phyloP scores from a whole-genome alignment of 2,888 invertebrate species.

The Orthosia cruda region DNA sequence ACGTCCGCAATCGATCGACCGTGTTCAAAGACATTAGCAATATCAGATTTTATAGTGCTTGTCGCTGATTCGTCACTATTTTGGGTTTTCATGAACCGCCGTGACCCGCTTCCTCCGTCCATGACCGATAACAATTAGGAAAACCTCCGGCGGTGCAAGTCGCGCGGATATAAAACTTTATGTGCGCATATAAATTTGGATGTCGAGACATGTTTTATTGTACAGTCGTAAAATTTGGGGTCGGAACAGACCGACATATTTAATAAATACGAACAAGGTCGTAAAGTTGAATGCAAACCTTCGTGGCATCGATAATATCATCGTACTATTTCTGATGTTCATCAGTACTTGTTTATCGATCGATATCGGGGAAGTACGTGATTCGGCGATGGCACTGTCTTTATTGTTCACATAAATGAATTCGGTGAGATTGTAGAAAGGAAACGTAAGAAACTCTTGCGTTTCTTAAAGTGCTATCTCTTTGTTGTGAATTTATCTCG shows the following conservation, averaged over 20 bases:
- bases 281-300: slow-evolving; percentile 90
- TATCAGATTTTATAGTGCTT: slow-evolving; percentile 73
- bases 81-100: slow-evolving; percentile 79
- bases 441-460: slow-evolving; percentile 43
- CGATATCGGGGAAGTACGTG: slow-evolving; percentile 51
- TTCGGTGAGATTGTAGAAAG: slow-evolving; percentile 32
- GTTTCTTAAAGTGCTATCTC: slow-evolving; percentile 52
- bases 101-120: slow-evolving; percentile 79
- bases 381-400: slow-evolving; percentile 19
- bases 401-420: slow-evolving; percentile 39
- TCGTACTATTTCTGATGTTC: slow-evolving; percentile 84
- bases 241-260: slow-evolving; percentile 91
- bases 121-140: slow-evolving; percentile 91
- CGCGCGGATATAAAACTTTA: slow-evolving; percentile 91
- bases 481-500: slow-evolving; percentile 68
- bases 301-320: slow-evolving; percentile 88
- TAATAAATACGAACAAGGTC: slow-evolving; percentile 91
- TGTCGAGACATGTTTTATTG: slow-evolving; percentile 92
- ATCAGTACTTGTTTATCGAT: slow-evolving; percentile 70
- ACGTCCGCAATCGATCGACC: slow-evolving; percentile 68
- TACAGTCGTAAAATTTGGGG: slow-evolving; percentile 90
- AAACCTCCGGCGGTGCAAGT: slow-evolving; percentile 88
- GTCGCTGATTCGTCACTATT: slow-evolving; percentile 76
- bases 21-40: slow-evolving; percentile 68
- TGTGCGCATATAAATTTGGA: slow-evolving; percentile 91